phyloP scores from a whole-genome alignment of 2,113 vertebrate species.

The Pachypanchax playfairii region DNA sequence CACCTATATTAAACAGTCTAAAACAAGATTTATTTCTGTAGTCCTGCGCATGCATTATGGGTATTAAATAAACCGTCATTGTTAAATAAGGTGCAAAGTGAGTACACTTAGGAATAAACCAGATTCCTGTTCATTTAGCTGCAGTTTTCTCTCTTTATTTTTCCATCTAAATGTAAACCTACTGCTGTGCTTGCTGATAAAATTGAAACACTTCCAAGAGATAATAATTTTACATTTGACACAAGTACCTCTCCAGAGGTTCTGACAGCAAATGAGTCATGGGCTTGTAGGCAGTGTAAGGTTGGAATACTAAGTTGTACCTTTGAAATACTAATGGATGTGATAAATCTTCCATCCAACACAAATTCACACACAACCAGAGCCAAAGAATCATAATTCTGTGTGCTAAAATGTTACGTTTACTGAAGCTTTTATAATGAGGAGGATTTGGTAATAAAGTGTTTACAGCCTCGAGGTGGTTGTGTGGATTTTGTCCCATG shows the following conservation, averaged over 20 bases:
- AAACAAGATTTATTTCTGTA: neutral
- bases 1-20: neutral
- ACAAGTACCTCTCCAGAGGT: conserved; percentile 4
- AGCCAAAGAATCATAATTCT: neutral
- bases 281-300: conserved; percentile 1
- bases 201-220: conserved; percentile 10
- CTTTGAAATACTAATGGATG: conserved; percentile 17
- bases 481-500: neutral
- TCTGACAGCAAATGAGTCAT: conserved; percentile 28
- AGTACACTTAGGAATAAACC: neutral
- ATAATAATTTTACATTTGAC: conserved; percentile 17
- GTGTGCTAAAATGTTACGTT: conserved; percentile 10
- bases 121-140: neutral
- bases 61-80: neutral
- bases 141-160: neutral
- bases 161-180: conserved; percentile 19
- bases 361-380: neutral
- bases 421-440: neutral
- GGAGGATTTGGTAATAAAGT: neutral
- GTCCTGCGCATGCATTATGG: neutral
- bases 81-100: neutral
- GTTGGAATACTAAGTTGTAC: conserved; percentile 31
- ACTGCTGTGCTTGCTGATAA: neutral
- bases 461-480: neutral
- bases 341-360: neutral